Base-by-base conservation (phyloP, 2,113 vertebrate genomes). In the Hoplias malabaricus region DNA sequence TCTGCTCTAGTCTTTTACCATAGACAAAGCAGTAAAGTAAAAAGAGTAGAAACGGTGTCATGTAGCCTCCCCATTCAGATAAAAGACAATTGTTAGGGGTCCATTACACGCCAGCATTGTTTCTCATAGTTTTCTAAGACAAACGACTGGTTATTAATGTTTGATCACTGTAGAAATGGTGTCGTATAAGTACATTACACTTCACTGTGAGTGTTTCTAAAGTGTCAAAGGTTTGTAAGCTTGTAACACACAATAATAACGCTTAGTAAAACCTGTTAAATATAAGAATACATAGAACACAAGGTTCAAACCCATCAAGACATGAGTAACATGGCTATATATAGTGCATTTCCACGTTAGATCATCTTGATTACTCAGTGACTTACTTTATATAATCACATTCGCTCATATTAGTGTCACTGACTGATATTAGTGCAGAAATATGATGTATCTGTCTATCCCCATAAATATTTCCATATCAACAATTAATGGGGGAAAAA, bases 1-100 rank as follows among this genome's bases (percentile, higher is more conserved):
- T 78, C 75, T 78, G 75, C 54, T 50, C 66, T 74, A 59, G 59
- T 2, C 25, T 75, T 68, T 74, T 75, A 12, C 46, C 5, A 48
- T 19, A 38, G 63, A 70, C 11, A 19, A 65, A 42, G 33, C 38
- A 42, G 7, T 48, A 59, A 54, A 74, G 16, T 57, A 61, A 73
- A n/a, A 31, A 1, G 13, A 53, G 31, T 7, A 31, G 14, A 34
- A 67, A 12, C 23, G 23, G 36, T 70, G 14, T 4, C 46, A 14
- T 19, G 11, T n/a, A 65, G 50, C 4, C 43, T 53, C 19, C 8
- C 23, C 16, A n/a, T 14, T 50, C n/a, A 74, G 48, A 43, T 62
- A 7, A 29, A 46, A 25, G 19, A 34, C 16, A 36, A 5, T 53
- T 53, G 48, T 21, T 53, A 53, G 48, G 21, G 23, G 1, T 53